Base-by-base conservation (phyloP, 2,888 invertebrate genomes). In the Euzophera pinguis region DNA sequence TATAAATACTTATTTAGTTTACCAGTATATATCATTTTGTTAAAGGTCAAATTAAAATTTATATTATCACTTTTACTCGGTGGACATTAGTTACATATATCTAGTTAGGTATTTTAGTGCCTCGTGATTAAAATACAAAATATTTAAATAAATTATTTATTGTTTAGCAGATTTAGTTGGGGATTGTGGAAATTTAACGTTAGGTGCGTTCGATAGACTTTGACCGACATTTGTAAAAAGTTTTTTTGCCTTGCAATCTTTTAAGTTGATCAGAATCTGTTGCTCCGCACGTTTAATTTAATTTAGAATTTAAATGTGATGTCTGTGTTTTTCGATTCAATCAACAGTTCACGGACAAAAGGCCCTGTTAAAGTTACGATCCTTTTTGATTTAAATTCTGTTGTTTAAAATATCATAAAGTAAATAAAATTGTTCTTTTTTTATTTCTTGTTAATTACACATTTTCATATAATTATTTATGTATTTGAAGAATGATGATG, bases 121-220 rank as follows among this genome's bases (percentile, higher is more conserved):
- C 60, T 62, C 61, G 53, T 58, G 50, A 57, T 55, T 56, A 55
- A 53, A 53, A 58, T 54, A 22, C 22, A 22, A 22, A n/a, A n/a
- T n/a, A n/a, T n/a, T 22, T 22, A 22, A 22, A 22, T 22, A 22
- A 22, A 22, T 22, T 22, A 42, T 50, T 53, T 51, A 35, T 48
- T 53, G 52, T 17, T 22, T 47, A 34, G 34, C 38, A 32, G 4
- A 34, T 47, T 47, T 47, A 52, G 35, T 53, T 48, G 12, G 38
- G 41, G 27, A 22, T 42, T 22, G 47, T 52, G 38, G 39, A 42
- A 38, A 22, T 48, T 37, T 37, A 22, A 10, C 27, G 9, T 6
- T 38, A 38, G n/a, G 1, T 16, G 3, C n/a, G 1, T 6, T 43
- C 17, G 12, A 8, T 14, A 49, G 39, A 50, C 16, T 22, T 38